Percentiles rank a stretch among this genome's conserved stretches.
phyloP scores from a whole-genome alignment of 2,113 vertebrate genomes.

The Melanotaenia duboulayi region DNA sequence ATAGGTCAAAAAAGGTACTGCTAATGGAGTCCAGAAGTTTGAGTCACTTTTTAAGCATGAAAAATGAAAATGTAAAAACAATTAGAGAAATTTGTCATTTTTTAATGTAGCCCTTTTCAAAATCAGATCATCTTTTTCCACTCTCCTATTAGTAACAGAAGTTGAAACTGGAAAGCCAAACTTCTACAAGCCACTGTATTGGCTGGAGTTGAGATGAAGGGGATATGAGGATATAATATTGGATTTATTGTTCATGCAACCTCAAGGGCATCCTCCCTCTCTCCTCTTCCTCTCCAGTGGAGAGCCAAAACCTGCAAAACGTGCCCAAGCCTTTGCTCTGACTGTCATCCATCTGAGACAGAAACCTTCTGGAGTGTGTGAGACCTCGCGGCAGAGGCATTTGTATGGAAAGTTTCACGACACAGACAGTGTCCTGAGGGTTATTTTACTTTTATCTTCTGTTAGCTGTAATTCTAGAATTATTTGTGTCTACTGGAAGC shows the following conservation, averaged over 20 bases:
- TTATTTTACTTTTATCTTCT: slow-evolving; percentile 39
- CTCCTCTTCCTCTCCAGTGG: slow-evolving; percentile 30
- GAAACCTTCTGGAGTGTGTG: slow-evolving; percentile 39
- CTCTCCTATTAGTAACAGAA: no score
- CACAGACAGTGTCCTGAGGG: slow-evolving; percentile 36
- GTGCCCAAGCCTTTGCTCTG: slow-evolving; percentile 51
- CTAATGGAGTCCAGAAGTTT: no score
- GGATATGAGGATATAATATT: slow-evolving; percentile 22
- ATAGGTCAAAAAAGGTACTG: background rate
- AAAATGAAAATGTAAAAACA: no score
- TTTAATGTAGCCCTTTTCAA: background rate
- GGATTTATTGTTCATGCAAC: slow-evolving; percentile 46
- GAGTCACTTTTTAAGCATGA: no score
- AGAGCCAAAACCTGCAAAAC: background rate
- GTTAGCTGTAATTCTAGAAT: slow-evolving; percentile 58
- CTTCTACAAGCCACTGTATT: background rate
- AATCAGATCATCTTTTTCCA: background rate
- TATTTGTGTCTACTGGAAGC: slow-evolving; percentile 49
- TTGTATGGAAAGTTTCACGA: slow-evolving; percentile 31
- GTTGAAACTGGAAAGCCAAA: background rate
- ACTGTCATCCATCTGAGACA: slow-evolving; percentile 35
- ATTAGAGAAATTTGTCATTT: no score
- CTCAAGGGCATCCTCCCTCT: slow-evolving; percentile 33
- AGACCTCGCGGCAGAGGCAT: slow-evolving; percentile 18
- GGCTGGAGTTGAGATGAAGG: slow-evolving; percentile 10